These are phyloP conservation scores for Drosophila triauraria DNA, from an alignment of 1,140 invertebrate genomes.

Conservation along the genomic window DNA sequence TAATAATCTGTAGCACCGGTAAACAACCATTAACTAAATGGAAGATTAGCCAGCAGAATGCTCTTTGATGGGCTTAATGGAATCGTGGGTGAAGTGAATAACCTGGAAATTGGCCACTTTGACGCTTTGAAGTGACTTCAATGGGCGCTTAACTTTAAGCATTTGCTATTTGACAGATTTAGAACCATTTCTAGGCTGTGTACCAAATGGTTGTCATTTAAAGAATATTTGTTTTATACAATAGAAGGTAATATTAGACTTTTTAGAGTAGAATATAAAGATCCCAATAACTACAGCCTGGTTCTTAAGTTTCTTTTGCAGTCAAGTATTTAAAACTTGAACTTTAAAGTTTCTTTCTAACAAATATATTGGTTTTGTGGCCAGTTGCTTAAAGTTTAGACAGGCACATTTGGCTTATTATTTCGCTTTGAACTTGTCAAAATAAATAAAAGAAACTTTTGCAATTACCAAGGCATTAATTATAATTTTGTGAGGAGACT, in stretches of 20 bases:
- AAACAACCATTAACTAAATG: slow-evolving; percentile 41
- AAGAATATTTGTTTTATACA: too few relatives aligned
- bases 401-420: slow-evolving; percentile 3
- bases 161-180: slow-evolving; percentile 7
- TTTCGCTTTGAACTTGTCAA: slow-evolving; percentile 14
- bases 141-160: slow-evolving; percentile 4
- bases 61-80: slow-evolving; percentile 42
- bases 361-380: neutral
- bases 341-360: neutral
- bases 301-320: too few relatives aligned
- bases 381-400: slow-evolving; percentile 8
- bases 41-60: slow-evolving; percentile 31
- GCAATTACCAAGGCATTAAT: slow-evolving; percentile 9
- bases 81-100: slow-evolving; percentile 11
- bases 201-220: neutral
- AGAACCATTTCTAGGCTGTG: too few relatives aligned
- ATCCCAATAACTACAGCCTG: too few relatives aligned
- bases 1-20: slow-evolving; percentile 38
- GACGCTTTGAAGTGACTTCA: slow-evolving; percentile 17
- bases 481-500: slow-evolving; percentile 1
- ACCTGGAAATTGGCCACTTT: slow-evolving; percentile 9
- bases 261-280: neutral
- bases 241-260: neutral
- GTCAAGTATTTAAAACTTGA: too few relatives aligned
- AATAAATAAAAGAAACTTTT: slow-evolving; percentile 10